These are phyloP conservation scores for Silurus aristotelis DNA, from an alignment of 2,797 vertebrate species.

Conservation along the genomic window DNA sequence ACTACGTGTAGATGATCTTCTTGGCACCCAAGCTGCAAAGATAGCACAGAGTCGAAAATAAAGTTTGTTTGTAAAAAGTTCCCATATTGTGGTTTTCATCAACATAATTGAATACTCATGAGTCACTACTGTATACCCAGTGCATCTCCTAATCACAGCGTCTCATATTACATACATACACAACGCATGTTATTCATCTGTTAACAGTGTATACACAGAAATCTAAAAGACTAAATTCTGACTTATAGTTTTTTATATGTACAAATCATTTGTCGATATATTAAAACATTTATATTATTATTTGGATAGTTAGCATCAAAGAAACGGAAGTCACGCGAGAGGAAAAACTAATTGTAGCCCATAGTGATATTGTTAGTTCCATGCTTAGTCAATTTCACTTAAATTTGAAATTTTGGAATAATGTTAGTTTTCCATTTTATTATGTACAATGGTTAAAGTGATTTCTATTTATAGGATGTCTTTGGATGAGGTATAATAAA, in stretches of 20 bases:
- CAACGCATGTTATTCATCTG: neutral
- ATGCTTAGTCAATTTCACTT: too few relatives aligned
- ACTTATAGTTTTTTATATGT: too few relatives aligned
- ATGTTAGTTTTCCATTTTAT: too few relatives aligned
- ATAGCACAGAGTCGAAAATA: constrained; percentile 29
- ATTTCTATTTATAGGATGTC: too few relatives aligned
- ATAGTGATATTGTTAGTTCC: too few relatives aligned
- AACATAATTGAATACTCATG: neutral
- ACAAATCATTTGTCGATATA: neutral
- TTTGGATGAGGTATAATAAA: too few relatives aligned
- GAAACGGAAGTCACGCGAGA: neutral
- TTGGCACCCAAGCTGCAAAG: constrained; percentile 16
- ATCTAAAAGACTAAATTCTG: too few relatives aligned
- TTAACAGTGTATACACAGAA: too few relatives aligned
- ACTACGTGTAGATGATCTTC: constrained; percentile 34
- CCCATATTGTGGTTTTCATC: neutral
- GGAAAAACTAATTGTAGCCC: neutral
- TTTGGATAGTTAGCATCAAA: neutral
- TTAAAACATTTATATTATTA: neutral
- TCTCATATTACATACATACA: too few relatives aligned
- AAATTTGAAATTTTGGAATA: too few relatives aligned
- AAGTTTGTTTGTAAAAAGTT: constrained; percentile 25
- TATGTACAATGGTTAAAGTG: too few relatives aligned
- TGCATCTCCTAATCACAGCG: neutral
- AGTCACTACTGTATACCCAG: neutral